Evolutionary conservation across 1,140 invertebrate genomes (phyloP).

Genomic region (Temnothorax curvispinosus): DNA sequence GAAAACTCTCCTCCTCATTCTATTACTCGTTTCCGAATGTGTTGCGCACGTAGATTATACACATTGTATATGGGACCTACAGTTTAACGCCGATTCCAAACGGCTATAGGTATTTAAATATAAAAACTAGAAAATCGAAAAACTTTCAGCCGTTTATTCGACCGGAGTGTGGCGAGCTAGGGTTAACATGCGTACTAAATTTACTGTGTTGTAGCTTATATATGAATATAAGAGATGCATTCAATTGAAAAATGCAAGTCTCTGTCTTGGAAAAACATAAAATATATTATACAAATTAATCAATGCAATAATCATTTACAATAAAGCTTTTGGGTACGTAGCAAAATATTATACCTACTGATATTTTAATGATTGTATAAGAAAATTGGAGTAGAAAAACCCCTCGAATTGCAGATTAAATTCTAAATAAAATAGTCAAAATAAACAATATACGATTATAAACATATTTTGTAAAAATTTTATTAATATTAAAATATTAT

Average conservation of each 20-base stretch:
- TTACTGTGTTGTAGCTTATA: constrained; percentile 11
- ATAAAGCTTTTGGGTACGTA: constrained; percentile 14
- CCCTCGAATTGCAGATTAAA: neutral
- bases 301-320: neutral
- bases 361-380: neutral
- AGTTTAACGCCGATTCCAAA: too few species aligned
- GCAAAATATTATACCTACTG: neutral
- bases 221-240: constrained; percentile 11
- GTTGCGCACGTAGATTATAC: too few species aligned
- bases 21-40: too few species aligned
- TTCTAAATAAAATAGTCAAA: neutral
- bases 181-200: neutral
- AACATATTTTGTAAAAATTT: neutral
- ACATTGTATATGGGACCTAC: too few species aligned
- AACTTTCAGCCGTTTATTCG: too few species aligned
- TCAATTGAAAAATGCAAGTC: constrained; percentile 11
- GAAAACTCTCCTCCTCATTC: too few species aligned
- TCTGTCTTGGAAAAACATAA: neutral
- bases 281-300: constrained; percentile 13
- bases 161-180: too few species aligned
- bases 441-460: neutral
- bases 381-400: neutral
- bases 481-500: neutral
- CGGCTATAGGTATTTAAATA: too few species aligned
- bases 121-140: too few species aligned